Percentiles rank a stretch among this genome's conserved stretches.
These are phyloP conservation scores for Daubentonia madagascariensis DNA, from an alignment of 2,113 vertebrate genomes.

Conservation along the genomic window DNA sequence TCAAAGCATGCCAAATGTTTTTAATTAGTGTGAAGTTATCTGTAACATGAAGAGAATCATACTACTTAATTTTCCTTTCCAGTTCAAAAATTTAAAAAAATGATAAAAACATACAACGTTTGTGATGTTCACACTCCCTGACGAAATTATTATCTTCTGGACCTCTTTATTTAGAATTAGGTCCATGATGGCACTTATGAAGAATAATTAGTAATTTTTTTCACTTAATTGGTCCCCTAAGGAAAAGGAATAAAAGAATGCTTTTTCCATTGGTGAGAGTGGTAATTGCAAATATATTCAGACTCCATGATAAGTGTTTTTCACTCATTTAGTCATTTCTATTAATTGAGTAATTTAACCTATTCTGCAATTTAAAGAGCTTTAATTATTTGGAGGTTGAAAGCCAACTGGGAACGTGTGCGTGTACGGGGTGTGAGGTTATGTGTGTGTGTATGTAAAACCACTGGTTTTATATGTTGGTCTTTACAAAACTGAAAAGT, in stretches of 20 bases:
- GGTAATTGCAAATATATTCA: background rate
- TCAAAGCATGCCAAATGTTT: background rate
- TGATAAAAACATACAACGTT: background rate
- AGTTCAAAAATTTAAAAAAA: background rate
- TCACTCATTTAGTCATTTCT: background rate
- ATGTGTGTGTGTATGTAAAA: background rate
- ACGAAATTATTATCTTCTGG: background rate
- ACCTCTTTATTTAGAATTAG: background rate
- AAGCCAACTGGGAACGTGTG: background rate
- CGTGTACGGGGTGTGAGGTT: background rate
- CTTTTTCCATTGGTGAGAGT: background rate
- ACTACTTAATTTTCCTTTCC: background rate
- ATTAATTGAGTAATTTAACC: background rate
- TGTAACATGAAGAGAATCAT: background rate
- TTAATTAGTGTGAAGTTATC: background rate
- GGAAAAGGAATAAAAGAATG: background rate
- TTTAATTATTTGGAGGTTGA: background rate
- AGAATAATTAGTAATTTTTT: background rate
- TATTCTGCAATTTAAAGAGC: background rate
- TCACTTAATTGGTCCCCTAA: background rate
- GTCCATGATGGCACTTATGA: background rate
- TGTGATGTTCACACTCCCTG: background rate
- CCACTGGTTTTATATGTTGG: background rate
- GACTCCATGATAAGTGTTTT: background rate
- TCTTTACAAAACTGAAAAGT: background rate